Percentiles rank a stretch among this genome's conserved stretches.
Conservation (phyloP, 2,888 invertebrate genomes). For the Caradrina clavipalpis region DNA sequence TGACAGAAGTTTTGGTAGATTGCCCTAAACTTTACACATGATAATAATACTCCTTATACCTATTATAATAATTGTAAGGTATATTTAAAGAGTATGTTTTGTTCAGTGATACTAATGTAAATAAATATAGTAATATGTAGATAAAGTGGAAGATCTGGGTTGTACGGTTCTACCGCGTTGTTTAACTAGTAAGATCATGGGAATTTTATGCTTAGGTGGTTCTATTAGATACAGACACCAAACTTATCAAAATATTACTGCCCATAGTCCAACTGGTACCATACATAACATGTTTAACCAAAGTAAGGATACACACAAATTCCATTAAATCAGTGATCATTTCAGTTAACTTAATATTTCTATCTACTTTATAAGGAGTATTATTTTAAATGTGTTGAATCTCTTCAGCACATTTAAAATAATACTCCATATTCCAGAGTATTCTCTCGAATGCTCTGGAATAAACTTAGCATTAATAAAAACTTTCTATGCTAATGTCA, state of each 20-base stretch:
- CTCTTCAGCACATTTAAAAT: too few species aligned
- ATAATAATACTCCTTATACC: slow-evolving; percentile 26
- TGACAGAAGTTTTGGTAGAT: slow-evolving; percentile 78
- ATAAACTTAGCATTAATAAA: slow-evolving; percentile 49
- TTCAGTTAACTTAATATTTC: slow-evolving; percentile 12
- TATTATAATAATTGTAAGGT: slow-evolving; percentile 24
- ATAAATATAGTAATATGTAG: slow-evolving; percentile 6
- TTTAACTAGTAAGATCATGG: too few species aligned
- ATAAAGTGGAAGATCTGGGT: background rate
- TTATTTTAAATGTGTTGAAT: slow-evolving; percentile 2
- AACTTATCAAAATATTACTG: too few species aligned
- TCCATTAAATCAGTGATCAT: background rate
- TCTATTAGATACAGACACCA: too few species aligned
- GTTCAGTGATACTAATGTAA: slow-evolving; percentile 4
- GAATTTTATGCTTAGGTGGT: too few species aligned
- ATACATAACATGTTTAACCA: too few species aligned
- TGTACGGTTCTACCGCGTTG: background rate
- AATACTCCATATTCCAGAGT: too few species aligned
- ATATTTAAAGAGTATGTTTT: slow-evolving; percentile 12
- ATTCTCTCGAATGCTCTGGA: slow-evolving; percentile 29
- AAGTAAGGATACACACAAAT: too few species aligned
- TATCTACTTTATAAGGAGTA: slow-evolving; percentile 7
- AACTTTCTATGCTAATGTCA: slow-evolving; percentile 47
- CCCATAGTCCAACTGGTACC: too few species aligned
- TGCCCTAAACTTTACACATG: slow-evolving; percentile 78